A percentile compares a stretch with the other conserved stretches of the same genome.
phyloP scores from a whole-genome alignment of 2,797 vertebrate species.

The Acipenser oxyrinchus region DNA sequence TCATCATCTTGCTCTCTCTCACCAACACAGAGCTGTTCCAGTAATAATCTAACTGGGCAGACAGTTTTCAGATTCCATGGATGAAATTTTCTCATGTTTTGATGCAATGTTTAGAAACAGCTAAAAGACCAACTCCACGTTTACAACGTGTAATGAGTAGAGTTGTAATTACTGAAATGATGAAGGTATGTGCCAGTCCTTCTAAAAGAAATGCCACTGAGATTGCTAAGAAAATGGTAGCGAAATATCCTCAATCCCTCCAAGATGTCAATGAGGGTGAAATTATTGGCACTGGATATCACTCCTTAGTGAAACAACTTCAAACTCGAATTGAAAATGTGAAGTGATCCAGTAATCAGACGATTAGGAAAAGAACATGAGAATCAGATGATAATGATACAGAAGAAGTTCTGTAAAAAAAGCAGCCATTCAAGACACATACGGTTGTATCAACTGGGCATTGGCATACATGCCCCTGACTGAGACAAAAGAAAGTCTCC shows the following conservation, averaged over 20 bases:
- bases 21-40: neutral
- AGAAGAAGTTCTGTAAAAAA: neutral
- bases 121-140: neutral
- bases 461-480: neutral
- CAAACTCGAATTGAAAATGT: neutral
- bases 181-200: neutral
- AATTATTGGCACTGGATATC: neutral
- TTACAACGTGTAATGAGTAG: neutral
- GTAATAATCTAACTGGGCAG: neutral
- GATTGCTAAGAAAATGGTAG: neutral
- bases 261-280: neutral
- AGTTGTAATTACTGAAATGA: neutral
- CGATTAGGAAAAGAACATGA: neutral
- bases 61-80: neutral
- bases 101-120: neutral
- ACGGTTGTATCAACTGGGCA: neutral
- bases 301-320: neutral
- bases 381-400: neutral
- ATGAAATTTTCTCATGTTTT: neutral
- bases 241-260: neutral
- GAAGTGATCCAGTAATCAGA: neutral
- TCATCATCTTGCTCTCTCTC: neutral
- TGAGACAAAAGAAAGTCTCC: neutral
- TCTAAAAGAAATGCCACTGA: neutral
- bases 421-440: neutral